Evolutionary conservation across 2,797 vertebrate genomes (phyloP), one percentile per base, ranked within the genome.

Genomic region (Intellagama lesueurii): DNA sequence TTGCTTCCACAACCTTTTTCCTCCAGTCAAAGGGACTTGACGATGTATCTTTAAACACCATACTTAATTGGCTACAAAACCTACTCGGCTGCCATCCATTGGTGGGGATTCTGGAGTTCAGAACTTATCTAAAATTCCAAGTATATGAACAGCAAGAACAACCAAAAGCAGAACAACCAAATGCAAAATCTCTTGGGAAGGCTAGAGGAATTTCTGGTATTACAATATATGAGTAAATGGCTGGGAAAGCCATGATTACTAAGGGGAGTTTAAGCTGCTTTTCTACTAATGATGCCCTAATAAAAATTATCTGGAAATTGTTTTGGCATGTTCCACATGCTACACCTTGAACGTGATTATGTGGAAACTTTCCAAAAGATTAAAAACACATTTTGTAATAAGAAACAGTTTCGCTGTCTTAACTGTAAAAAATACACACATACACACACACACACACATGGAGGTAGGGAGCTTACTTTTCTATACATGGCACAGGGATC

Each of bases 1-100:
- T 64, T 3, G 44, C 26, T 79, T 35, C 22, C 26, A 81, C 88
- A 90, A 44, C 26, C 93, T 88, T 0, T 22, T 1, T 35, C 12
- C 91, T 91, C 90, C 56, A 83, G 88, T 88, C 89, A 86, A 49
- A 24, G 16, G 16, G 81, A 90, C 52, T 47, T 7, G 84, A 70
- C 78, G 87, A 87, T 49, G n/a, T 68, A 0, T 49, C 75, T 89
- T 94, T 89, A 68, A 92, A 87, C 90, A 94, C 24, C 2, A 9
- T n/a, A 56, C 2, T 90, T 91, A 83, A 68, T 81, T 89, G 68
- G 84, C 28, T 44, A 2, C 30, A 76, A 60, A 40, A 9, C 70
- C 77, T 72, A 49, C 82, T 2, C 1, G 56, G 30, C 7, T 88
- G 22, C 11, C 85, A 26, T 69, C 88, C 89, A 87, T 68, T 89